Evolutionary conservation across 2,797 vertebrate species (phyloP), one percentile per base, ranked within the genome.

Genomic region (Melanogrammus aeglefinus): DNA sequence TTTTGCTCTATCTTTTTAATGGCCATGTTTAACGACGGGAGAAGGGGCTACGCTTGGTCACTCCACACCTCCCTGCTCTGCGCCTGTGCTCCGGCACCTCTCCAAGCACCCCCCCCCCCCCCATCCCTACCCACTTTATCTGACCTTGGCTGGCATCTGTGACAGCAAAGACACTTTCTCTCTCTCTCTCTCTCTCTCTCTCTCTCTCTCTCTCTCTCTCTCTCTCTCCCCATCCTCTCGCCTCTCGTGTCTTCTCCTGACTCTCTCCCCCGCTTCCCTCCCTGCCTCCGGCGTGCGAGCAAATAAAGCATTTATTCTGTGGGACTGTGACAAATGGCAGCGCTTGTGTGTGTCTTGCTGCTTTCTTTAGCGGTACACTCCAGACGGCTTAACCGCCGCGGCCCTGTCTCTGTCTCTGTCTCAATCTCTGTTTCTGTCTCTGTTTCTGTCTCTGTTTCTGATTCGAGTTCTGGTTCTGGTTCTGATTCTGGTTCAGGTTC

Each of bases 61-160:
- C 88, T 88, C 86, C 10, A 12, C n/a, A 74, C 86, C 82, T 84
- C 81, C 86, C 90, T 12, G 74, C 75, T 74, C 80, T 88, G 83
- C 87, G 90, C 87, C 85, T 86, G 84, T 85, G 86, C 86, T 88
- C 89, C 77, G 1, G 72, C 36, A 82, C 89, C 87, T 91, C 87
- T 90, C 82, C 73, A 78, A 91, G 87, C 89, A 90, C 87, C 90
- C 89, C 90, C 84, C 88, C 84, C 0, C 24, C 63, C 24, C 63
- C 7, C 63, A 69, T 69, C 63, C 57, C n/a, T 27, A 69, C 63
- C 90, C 86, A 85, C 89, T 92, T 91, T 87, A 88, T 88, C 87
- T 91, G 90, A 91, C 90, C 91, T 91, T 91, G 89, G 85, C 80
- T 90, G 83, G 81, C 89, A 87, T 88, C 79, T 82, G 83, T 84